Base-by-base conservation (phyloP, 2,888 invertebrate species). In the Ectobius pallidus region DNA sequence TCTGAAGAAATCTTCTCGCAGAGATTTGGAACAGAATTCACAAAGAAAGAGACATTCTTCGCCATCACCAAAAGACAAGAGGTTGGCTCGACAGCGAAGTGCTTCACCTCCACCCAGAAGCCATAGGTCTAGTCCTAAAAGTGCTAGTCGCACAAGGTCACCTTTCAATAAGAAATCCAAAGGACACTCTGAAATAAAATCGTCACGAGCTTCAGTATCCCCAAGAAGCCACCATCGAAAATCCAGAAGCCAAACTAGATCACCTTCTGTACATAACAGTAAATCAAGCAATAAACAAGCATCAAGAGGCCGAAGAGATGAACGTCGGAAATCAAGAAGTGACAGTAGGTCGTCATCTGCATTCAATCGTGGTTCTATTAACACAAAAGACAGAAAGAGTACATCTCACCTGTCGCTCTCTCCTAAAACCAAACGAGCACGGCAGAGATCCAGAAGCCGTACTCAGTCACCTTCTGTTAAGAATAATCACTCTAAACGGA, bases 291-390 rank as follows among this genome's bases (percentile, higher is more conserved):
- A 65, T 27, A 65, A 27, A n/a, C 44, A 25, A 6, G 61, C 70
- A 20, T 70, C 73, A 16, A 71, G 44, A 70, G 16, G n/a, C 9
- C 70, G 63, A 27, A 61, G 27, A 20, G 69, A 69, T 30, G 63
- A 55, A 22, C 69, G 70, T 6, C 72, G 42, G 6, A 70, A 46
- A 20, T 68, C 72, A 58, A 34, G 34, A 11, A 74, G 70, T 34
- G 25, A 39, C 14, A 74, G 74, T 58, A 69, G 74, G 20, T 73
- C 74, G 20, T 65, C 69, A 3, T 71, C 74, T 27, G 27, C 63
- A 2, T 25, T 39, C 18, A 72, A 68, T 34, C 4, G 20, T 18
- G 18, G 67, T n/a, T 61, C 61, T 30, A 20, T 11, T 9, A 16
- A 42, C 25, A 34, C 25, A 39, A 7, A 34, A 39, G 69, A 69